Conservation (phyloP, 92 coral and sea anemone genomes). For the Palythoa caribaeorum region DNA sequence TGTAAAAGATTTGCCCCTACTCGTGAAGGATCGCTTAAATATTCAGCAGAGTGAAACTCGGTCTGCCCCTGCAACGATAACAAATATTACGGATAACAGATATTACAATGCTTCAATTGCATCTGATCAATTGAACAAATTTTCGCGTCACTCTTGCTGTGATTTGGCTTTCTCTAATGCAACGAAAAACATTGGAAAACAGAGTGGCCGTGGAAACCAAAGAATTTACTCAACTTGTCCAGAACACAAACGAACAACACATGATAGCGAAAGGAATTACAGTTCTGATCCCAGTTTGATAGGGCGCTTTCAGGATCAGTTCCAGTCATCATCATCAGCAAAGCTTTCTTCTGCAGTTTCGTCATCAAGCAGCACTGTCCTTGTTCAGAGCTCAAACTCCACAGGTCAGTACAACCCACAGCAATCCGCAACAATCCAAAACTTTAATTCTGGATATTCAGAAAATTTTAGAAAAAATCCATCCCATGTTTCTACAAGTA, state of each 20-base stretch:
- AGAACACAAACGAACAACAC: conserved; percentile 7
- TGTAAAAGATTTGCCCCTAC: not conserved
- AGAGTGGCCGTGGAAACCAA: not conserved
- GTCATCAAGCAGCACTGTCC: not conserved
- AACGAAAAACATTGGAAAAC: not conserved
- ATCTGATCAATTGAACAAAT: not conserved
- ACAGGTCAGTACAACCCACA: not conserved
- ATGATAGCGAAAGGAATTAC: not conserved
- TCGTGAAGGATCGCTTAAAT: not conserved
- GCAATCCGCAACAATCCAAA: not conserved
- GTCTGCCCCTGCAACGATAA: not conserved
- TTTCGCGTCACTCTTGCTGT: not conserved
- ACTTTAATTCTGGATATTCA: not conserved
- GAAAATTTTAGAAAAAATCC: not conserved
- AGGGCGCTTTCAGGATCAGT: not conserved
- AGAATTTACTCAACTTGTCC: not conserved
- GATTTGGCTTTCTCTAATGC: not conserved
- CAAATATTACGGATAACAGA: not conserved
- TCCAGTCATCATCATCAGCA: not conserved
- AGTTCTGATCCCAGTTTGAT: not conserved
- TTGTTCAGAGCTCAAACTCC: not conserved
- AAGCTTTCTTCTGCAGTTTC: not conserved
- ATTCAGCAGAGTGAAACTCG: not conserved
- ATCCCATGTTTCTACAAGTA: not conserved
- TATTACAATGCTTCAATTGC: not conserved